Base-by-base conservation (phyloP, 2,113 vertebrate species). In the Albula goreensis region DNA sequence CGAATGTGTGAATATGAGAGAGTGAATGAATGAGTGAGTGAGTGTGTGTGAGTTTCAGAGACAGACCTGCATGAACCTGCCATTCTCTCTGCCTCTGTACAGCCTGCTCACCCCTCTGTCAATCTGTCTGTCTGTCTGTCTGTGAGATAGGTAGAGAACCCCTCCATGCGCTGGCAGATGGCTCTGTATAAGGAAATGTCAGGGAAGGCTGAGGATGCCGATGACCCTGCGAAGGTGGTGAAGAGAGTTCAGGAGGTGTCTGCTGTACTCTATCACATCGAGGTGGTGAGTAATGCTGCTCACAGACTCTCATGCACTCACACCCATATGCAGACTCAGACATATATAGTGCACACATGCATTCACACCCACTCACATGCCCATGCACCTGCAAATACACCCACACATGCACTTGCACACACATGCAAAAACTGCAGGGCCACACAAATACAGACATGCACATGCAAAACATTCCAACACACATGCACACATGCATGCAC, bases 121-220 rank as follows among this genome's bases (percentile, higher is more conserved):
- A 2, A 22, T 19, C 48, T 81, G 19, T 53, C 1, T 5, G 31
- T 19, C 48, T 81, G 11, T 31, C 25, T 49, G 3, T 86, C 5
- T 87, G 19, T 85, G 11, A 82, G 80, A 80, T 88, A 98, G 97
- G 96, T 97, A 79, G 97, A 98, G 92, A 96, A 97, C 89, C 96
- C 96, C 0, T 97, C 97, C 78, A 96, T 98, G 95, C 96, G 97
- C 80, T 99, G 98, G 97, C 97, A 99, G 93, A 97, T 99, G 97
- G 96, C 97, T 0, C 93, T 98, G 81, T 98, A 98, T 90, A 96
- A 96, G 53, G 96, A 96, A 85, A 94, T 97, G 94, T 96, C 97
- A 0, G 97, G 98, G 50, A 97, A 97, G 85, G 97, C 96, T 0
- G 98, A 98, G 87, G 98, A 98, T 22, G 95, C 95, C 0, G 96